Percentiles rank a stretch among this genome's conserved stretches.
These are phyloP conservation scores for Tinea semifulvella DNA, from an alignment of 2,888 invertebrate species.

Conservation along the genomic window DNA sequence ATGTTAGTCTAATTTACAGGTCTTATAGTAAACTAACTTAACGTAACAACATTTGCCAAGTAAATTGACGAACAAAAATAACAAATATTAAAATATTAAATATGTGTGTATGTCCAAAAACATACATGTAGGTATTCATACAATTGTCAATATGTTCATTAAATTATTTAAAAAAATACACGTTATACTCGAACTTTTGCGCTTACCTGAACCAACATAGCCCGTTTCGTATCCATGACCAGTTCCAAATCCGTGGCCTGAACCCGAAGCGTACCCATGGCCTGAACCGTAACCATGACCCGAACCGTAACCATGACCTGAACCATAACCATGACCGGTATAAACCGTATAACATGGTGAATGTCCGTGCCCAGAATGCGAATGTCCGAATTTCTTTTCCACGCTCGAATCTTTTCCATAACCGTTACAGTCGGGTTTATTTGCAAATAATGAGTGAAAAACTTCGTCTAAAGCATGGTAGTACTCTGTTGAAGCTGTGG, in stretches of 20 bases:
- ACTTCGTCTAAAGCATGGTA: slow-evolving; percentile 50
- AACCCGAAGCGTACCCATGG: slow-evolving; percentile 18
- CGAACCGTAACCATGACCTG: slow-evolving; percentile 12
- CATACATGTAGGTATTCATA: no score
- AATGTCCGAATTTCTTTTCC: not conserved
- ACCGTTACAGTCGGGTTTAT: slow-evolving; percentile 17
- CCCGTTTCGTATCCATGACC: slow-evolving; percentile 15
- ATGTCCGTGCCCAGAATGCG: not conserved
- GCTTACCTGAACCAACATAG: no score
- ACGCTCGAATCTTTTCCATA: not conserved
- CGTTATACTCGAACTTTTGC: no score
- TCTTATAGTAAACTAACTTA: no score
- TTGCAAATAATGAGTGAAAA: slow-evolving; percentile 34
- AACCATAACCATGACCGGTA: slow-evolving; percentile 19
- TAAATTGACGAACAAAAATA: no score
- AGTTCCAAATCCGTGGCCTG: slow-evolving; percentile 14
- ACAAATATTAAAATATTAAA: no score
- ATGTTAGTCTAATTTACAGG: no score
- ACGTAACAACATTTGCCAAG: no score
- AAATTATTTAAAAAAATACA: no score
- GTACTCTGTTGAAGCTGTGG: slow-evolving; percentile 50
- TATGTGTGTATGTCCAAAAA: no score
- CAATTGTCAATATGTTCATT: no score
- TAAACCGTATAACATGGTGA: slow-evolving; percentile 15
- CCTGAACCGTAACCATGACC: slow-evolving; percentile 15